A percentile compares a stretch with the other conserved stretches of the same genome.
Conservation (phyloP, 2,888 invertebrate species). For the Selenia dentaria region DNA sequence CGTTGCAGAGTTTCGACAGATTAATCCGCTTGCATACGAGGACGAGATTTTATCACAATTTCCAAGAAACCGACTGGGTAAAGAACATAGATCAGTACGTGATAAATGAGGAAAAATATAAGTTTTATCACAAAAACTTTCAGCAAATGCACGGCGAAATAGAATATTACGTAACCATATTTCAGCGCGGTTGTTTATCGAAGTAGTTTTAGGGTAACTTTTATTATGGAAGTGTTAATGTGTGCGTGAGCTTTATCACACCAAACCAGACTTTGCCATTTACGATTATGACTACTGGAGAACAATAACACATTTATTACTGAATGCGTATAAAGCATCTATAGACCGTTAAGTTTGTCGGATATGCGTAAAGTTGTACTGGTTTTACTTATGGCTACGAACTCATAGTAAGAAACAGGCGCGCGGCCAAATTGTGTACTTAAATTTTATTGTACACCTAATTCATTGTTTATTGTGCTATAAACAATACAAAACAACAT, state of each 20-base stretch:
- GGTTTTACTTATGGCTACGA: slow-evolving; percentile 6
- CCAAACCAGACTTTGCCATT: slow-evolving; percentile 21
- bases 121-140: slow-evolving; percentile 40
- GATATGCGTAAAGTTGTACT: slow-evolving; percentile 12
- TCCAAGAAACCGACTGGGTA: slow-evolving; percentile 37
- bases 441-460: slow-evolving; percentile 1
- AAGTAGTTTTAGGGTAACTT: slow-evolving; percentile 15
- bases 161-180: slow-evolving; percentile 31
- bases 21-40: slow-evolving; percentile 59
- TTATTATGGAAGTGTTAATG: slow-evolving; percentile 18
- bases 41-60: slow-evolving; percentile 44
- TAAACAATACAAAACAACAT: too few relatives aligned
- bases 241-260: slow-evolving; percentile 17
- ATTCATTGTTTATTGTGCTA: slow-evolving; percentile 9
- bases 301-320: slow-evolving; percentile 28
- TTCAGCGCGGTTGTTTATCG: slow-evolving; percentile 17
- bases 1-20: slow-evolving; percentile 58
- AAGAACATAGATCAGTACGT: slow-evolving; percentile 33
- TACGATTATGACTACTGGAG: slow-evolving; percentile 24
- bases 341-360: slow-evolving; percentile 16
- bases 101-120: slow-evolving; percentile 15
- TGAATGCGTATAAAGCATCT: slow-evolving; percentile 19
- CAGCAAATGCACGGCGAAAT: slow-evolving; percentile 20
- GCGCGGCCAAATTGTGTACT: slow-evolving; percentile 1
- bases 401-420: slow-evolving; percentile 3